Conservation (phyloP, 1,140 invertebrate genomes). For the Pollicipes pollicipes region DNA sequence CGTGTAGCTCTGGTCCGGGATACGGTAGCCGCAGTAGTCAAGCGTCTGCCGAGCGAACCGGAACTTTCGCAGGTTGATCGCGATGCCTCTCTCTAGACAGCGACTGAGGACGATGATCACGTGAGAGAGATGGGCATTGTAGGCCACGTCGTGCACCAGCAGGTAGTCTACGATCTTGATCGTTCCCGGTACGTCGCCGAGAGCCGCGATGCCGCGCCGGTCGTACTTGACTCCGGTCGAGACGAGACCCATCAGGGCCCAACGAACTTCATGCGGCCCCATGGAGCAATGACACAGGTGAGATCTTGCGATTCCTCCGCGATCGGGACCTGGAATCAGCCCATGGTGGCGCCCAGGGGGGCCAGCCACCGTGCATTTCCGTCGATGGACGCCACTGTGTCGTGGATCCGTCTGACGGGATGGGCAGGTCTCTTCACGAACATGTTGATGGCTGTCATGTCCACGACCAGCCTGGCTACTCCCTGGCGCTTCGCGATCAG, state of each 20-base stretch:
- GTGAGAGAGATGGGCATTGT: slow-evolving; percentile 11
- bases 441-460: slow-evolving; percentile 20
- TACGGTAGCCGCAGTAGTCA: slow-evolving; percentile 10
- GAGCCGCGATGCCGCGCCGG: slow-evolving; percentile 14
- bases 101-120: slow-evolving; percentile 9
- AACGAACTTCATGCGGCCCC: slow-evolving; percentile 15
- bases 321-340: slow-evolving; percentile 22
- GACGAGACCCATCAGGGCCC: slow-evolving; percentile 15
- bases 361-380: slow-evolving; percentile 13
- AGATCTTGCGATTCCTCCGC: slow-evolving; percentile 18
- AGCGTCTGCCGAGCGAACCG: slow-evolving; percentile 7
- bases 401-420: slow-evolving; percentile 19
- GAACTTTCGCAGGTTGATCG: slow-evolving; percentile 10
- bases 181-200: slow-evolving; percentile 11
- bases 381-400: slow-evolving; percentile 13
- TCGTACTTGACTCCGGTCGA: slow-evolving; percentile 18
- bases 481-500: slow-evolving; percentile 11
- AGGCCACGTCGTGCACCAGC: slow-evolving; percentile 12
- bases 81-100: slow-evolving; percentile 11
- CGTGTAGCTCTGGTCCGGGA: slow-evolving; percentile 9
- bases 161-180: slow-evolving; percentile 19
- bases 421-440: slow-evolving; percentile 18
- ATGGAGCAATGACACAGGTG: slow-evolving; percentile 22
- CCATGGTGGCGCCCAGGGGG: slow-evolving; percentile 21
- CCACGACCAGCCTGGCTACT: slow-evolving; percentile 14